These are phyloP conservation scores for Dynastes tityus DNA, from an alignment of 2,888 invertebrate genomes.

Conservation along the genomic window DNA sequence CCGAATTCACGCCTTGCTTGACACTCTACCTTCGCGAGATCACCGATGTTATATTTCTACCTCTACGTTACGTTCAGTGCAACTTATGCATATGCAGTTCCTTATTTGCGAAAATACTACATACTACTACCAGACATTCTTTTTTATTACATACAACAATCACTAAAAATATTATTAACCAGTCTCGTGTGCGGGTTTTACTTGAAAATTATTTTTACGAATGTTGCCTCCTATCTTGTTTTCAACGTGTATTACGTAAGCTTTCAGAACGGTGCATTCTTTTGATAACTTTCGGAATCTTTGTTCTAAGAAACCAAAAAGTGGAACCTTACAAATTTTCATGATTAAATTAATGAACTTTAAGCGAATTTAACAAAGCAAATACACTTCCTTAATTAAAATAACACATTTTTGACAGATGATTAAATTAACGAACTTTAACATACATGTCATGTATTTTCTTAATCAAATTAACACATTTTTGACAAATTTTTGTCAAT, in stretches of 20 bases:
- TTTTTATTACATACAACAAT: slow-evolving; percentile 6
- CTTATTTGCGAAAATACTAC: slow-evolving; percentile 21
- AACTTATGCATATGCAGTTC: slow-evolving; percentile 22
- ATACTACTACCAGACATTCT: slow-evolving; percentile 16
- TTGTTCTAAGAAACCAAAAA: no score
- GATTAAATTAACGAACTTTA: no score
- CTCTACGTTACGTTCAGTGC: slow-evolving; percentile 25
- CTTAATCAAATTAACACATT: no score
- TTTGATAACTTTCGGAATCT: not conserved
- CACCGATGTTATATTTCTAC: slow-evolving; percentile 25
- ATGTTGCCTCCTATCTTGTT: not conserved
- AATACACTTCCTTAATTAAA: no score
- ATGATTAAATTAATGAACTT: no score
- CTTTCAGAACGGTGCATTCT: not conserved
- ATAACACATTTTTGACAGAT: no score
- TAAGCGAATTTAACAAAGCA: no score
- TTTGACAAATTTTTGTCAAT: no score
- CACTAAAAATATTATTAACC: slow-evolving; percentile 18
- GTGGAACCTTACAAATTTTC: no score
- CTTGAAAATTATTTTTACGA: not conserved
- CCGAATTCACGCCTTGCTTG: slow-evolving; percentile 49
- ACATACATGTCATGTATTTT: no score
- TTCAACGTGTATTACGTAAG: not conserved
- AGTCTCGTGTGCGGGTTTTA: slow-evolving; percentile 7
- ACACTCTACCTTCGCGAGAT: slow-evolving; percentile 30